These are phyloP conservation scores for Lethenteron reissneri DNA, from an alignment of 2,113 vertebrate genomes.

Conservation along the genomic window DNA sequence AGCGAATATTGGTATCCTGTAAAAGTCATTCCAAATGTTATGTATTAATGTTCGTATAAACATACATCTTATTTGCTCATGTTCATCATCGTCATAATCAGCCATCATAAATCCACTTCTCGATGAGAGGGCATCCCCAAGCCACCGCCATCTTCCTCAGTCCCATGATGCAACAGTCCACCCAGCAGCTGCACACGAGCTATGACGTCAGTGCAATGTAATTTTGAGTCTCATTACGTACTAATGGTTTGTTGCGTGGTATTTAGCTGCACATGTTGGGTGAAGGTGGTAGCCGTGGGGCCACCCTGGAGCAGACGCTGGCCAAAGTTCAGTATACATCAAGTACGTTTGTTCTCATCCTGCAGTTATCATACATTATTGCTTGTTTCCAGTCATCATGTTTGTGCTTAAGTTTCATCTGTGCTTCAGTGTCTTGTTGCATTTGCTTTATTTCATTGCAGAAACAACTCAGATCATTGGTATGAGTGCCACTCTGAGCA, in stretches of 20 bases:
- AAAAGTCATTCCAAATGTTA: not conserved
- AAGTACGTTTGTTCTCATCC: slow-evolving; percentile 30
- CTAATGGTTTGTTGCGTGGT: slow-evolving; percentile 9
- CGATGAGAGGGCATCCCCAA: not conserved
- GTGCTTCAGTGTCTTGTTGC: not conserved
- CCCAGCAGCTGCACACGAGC: not conserved
- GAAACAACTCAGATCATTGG: slow-evolving; percentile 64
- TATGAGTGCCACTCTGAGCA: slow-evolving; percentile 83
- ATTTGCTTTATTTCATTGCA: slow-evolving; percentile 14
- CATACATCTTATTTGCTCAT: too few species aligned
- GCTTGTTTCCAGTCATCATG: not conserved
- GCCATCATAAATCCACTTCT: too few species aligned
- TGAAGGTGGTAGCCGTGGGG: slow-evolving; percentile 52
- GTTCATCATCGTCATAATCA: too few species aligned
- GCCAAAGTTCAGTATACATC: slow-evolving; percentile 51
- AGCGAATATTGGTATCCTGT: too few species aligned
- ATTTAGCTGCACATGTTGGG: slow-evolving; percentile 77
- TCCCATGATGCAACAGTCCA: not conserved
- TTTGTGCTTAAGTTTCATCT: not conserved
- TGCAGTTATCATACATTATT: not conserved
- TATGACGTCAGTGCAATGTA: not conserved
- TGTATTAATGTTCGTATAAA: not conserved
- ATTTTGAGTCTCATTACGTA: not conserved
- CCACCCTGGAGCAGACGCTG: slow-evolving; percentile 56
- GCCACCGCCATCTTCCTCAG: not conserved